phyloP scores from a whole-genome alignment of 2,888 invertebrate genomes.

The Kryphioiulus occultus region DNA sequence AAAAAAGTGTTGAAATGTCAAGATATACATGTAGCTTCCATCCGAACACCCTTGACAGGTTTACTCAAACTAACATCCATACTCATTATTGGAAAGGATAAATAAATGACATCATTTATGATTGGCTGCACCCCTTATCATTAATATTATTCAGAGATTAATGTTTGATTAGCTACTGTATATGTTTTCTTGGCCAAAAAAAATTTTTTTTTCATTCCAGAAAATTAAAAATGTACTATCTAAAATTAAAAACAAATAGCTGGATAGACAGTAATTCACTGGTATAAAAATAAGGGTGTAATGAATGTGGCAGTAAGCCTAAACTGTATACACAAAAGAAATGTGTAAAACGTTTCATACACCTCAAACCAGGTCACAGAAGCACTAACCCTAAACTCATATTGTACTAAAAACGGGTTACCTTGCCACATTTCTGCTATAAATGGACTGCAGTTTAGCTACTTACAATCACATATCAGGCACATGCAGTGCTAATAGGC shows the following conservation, averaged over 20 bases:
- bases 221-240: too few relatives aligned
- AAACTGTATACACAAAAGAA: background rate
- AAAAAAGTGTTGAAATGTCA: too few relatives aligned
- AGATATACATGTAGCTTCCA: too few relatives aligned
- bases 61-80: too few relatives aligned
- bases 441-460: background rate
- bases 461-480: background rate
- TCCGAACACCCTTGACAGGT: too few relatives aligned
- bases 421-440: background rate
- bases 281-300: background rate
- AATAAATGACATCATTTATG: background rate
- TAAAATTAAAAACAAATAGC: background rate
- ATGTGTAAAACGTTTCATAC: background rate
- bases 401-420: background rate
- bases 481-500: background rate
- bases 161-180: too few relatives aligned
- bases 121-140: background rate
- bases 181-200: too few relatives aligned
- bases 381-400: slow-evolving; percentile 18
- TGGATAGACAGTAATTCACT: background rate
- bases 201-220: too few relatives aligned
- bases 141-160: too few relatives aligned
- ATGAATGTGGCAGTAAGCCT: background rate
- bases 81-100: background rate
- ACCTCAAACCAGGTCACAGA: slow-evolving; percentile 4